These are phyloP conservation scores for Druon quercuslanigerum DNA, from an alignment of 1,140 invertebrate genomes.

Conservation along the genomic window DNA sequence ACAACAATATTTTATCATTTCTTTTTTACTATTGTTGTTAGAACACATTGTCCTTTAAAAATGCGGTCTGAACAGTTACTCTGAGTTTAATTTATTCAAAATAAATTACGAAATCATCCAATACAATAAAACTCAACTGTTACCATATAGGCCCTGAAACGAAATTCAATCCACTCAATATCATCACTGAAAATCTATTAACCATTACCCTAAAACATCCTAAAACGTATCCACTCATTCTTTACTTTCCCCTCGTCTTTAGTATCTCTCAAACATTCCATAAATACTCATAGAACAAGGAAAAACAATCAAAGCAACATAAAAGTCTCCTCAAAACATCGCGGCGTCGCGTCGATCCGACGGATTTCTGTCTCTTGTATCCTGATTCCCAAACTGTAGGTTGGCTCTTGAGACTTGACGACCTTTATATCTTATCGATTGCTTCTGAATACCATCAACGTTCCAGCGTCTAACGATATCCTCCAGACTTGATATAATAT, in stretches of 20 bases:
- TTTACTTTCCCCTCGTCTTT: not conserved
- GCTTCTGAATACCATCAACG: not conserved
- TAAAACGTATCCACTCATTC: not conserved
- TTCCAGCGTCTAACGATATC: not conserved
- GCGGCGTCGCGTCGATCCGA: slow-evolving; percentile 7
- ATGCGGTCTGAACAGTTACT: no score
- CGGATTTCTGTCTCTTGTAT: not conserved
- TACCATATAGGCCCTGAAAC: no score
- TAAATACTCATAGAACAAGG: not conserved
- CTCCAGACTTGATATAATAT: not conserved
- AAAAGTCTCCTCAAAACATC: slow-evolving; percentile 7
- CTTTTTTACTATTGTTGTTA: no score
- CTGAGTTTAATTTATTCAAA: no score
- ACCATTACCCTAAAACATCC: not conserved
- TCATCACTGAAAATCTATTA: no score
- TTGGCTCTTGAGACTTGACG: not conserved
- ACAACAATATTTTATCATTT: no score
- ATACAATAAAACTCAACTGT: no score
- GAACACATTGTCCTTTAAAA: no score
- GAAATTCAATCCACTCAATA: no score
- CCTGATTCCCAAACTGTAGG: not conserved
- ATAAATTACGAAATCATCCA: no score
- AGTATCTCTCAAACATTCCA: not conserved
- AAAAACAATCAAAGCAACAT: slow-evolving; percentile 17
- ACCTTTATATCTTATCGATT: slow-evolving; percentile 18